phyloP scores from a whole-genome alignment of 2,888 invertebrate species.

The Anagyrus pseudococci region DNA sequence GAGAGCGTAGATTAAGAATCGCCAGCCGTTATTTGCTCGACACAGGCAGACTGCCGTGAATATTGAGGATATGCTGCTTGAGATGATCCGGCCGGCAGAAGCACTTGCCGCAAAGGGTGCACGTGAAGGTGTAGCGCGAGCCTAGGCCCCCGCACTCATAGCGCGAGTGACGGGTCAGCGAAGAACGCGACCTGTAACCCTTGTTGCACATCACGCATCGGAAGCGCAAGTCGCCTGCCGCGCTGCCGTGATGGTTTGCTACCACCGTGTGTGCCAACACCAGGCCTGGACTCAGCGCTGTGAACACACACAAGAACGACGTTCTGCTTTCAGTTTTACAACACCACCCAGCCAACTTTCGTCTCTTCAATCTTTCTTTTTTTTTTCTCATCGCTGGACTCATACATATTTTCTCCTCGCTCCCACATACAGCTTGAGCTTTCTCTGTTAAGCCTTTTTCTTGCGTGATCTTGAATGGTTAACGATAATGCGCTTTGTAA shows the following conservation, averaged over 20 bases:
- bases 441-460: too few species aligned
- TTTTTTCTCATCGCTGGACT: not conserved
- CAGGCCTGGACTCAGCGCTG: constrained; percentile 43
- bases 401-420: too few species aligned
- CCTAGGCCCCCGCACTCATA: constrained; percentile 61
- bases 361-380: not conserved
- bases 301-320: constrained; percentile 53
- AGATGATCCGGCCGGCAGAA: constrained; percentile 62
- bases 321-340: constrained; percentile 48
- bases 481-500: too few species aligned
- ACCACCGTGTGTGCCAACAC: not conserved
- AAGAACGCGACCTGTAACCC: constrained; percentile 58
- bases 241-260: not conserved
- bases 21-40: not conserved
- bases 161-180: constrained; percentile 59
- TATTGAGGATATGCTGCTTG: constrained; percentile 62
- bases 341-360: not conserved
- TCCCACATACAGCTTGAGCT: too few species aligned
- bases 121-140: constrained; percentile 60
- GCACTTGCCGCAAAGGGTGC: constrained; percentile 60
- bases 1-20: too few species aligned
- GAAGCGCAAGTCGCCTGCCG: constrained; percentile 51
- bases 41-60: constrained; percentile 55
- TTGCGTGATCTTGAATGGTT: too few species aligned
- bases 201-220: constrained; percentile 61